A percentile compares a stretch with the other conserved stretches of the same genome.
Evolutionary conservation across 1,140 invertebrate species (phyloP).

Genomic region (Eupristina koningsbergeri): DNA sequence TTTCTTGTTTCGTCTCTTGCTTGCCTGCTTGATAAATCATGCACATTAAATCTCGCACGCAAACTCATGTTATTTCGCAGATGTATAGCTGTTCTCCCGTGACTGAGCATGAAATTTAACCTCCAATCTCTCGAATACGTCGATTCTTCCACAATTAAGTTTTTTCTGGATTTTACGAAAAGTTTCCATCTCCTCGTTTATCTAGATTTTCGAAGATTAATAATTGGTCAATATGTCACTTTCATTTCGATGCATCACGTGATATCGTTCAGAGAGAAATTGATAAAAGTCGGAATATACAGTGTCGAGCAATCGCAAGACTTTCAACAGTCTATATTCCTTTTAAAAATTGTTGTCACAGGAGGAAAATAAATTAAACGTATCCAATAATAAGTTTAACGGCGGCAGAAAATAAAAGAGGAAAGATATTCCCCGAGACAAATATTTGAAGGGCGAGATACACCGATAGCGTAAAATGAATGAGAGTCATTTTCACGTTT

Average conservation of each 20-base stretch:
- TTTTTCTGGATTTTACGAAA: not conserved
- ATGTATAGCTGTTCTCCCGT: not conserved
- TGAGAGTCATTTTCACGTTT: constrained; percentile 6
- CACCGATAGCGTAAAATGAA: constrained; percentile 2
- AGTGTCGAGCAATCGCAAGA: too few relatives aligned
- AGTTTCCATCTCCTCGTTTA: not conserved
- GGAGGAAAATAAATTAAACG: not conserved
- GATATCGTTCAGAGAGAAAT: not conserved
- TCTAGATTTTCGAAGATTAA: too few relatives aligned
- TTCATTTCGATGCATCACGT: not conserved
- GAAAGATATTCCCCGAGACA: not conserved
- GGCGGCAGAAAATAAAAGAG: not conserved
- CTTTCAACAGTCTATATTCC: too few relatives aligned
- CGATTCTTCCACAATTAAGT: not conserved
- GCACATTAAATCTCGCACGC: constrained; percentile 58
- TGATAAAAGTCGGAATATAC: too few relatives aligned
- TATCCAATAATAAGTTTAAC: not conserved
- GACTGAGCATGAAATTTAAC: constrained; percentile 46
- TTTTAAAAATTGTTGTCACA: not conserved
- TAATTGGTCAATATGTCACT: not conserved
- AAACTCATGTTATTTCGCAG: not conserved
- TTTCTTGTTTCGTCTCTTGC: constrained; percentile 61
- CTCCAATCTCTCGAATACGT: constrained; percentile 50
- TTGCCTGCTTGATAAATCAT: constrained; percentile 62
- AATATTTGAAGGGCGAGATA: not conserved